These are phyloP conservation scores for Scrobipalpa costella DNA, from an alignment of 2,888 invertebrate genomes.

Conservation along the genomic window DNA sequence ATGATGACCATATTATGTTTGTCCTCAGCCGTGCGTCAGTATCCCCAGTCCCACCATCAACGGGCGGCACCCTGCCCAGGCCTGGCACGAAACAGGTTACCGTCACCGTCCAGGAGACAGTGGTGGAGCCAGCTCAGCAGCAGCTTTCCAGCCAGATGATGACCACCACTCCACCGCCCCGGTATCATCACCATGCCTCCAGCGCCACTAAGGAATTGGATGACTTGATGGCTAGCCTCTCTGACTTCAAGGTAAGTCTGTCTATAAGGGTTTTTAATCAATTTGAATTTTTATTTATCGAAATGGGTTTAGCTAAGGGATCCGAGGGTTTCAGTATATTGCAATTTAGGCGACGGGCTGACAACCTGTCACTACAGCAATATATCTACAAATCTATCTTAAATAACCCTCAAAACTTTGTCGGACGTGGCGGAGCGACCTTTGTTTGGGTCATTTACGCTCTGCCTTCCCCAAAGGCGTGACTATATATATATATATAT, in stretches of 20 bases:
- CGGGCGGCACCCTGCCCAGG: constrained; percentile 68
- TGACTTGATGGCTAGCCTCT: constrained; percentile 97
- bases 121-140: constrained; percentile 73
- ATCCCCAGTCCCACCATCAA: constrained; percentile 58
- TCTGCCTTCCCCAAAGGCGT: too few species aligned
- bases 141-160: constrained; percentile 58
- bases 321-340: too few species aligned
- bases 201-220: constrained; percentile 97
- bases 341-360: too few species aligned
- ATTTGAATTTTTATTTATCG: neutral
- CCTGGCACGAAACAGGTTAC: constrained; percentile 82
- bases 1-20: constrained; percentile 19
- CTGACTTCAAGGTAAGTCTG: constrained; percentile 92
- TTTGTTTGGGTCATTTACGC: too few species aligned
- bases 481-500: too few species aligned
- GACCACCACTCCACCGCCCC: constrained; percentile 43
- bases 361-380: too few species aligned
- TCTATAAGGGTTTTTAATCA: neutral
- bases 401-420: too few species aligned
- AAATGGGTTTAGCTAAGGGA: too few species aligned
- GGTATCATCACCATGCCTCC: constrained; percentile 84
- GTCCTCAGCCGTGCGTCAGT: constrained; percentile 59
- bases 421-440: too few species aligned
- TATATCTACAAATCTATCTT: too few species aligned
- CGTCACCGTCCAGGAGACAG: constrained; percentile 78